Base-by-base conservation (phyloP, 2,888 invertebrate species). In the Leptopterna dolabrata region DNA sequence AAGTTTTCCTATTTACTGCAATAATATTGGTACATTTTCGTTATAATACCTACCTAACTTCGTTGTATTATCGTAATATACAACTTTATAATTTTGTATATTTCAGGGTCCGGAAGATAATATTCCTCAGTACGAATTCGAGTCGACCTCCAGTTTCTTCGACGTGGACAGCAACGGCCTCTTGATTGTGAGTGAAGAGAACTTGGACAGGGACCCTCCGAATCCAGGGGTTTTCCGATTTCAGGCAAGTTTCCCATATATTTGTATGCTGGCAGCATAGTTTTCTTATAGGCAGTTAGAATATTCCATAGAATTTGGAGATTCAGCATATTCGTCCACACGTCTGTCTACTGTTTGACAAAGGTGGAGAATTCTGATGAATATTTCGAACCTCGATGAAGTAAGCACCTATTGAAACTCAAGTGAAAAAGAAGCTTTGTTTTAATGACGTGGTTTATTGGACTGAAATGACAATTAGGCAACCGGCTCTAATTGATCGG, bases 131-230 rank as follows among this genome's bases (percentile, higher is more conserved):
- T 97, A 97, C 91, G 94, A 95, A 0, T 97, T 95, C 91, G 97
- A 97, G 91, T 91, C 97, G 90, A 97, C 97, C 0, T 96, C 97
- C 0, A 95, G 94, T 82, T 97, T 95, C 91, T 98, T 98, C 92
- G 93, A 94, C 89, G 95, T 97, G 87, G 95, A 96, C 90, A 93
- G 94, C 88, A 94, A 95, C 81, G 96, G 96, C 0, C 93, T 94
- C 88, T 92, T 98, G 63, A 93, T 96, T 16, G 97, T 97, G 0
- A 96, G 95, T 91, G 95, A 96, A 90, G 96, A 96, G 90, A 95
- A 95, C 91, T 93, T 98, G 71, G 97, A 97, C 91, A 93, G 97
- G 45, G 97, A 97, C 92, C 95, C 96, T 0, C 97, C 97, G 0
- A 96, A 95, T 91, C 95, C 95, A 0, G 96, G 96, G 30, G 95